phyloP scores from a whole-genome alignment of 1,140 invertebrate species.

The Whitmania pigra region DNA sequence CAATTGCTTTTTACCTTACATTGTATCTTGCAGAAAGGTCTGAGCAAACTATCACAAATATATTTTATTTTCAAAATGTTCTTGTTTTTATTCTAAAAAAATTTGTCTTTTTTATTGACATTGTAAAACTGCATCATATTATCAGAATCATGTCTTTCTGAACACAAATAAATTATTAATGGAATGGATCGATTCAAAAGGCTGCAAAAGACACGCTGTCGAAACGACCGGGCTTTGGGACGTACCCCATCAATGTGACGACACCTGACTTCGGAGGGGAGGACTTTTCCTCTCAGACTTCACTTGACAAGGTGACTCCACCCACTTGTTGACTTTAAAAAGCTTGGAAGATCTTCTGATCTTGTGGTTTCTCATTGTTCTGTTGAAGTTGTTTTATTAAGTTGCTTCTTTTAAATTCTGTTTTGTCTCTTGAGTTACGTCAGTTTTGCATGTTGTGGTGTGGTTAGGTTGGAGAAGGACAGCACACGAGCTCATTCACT shows the following conservation, averaged over 20 bases:
- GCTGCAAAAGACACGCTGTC: no score
- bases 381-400: neutral
- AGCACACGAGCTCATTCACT: conserved; percentile 2
- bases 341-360: neutral
- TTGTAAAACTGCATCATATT: no score
- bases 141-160: no score
- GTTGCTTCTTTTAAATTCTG: neutral
- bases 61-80: no score
- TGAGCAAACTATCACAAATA: no score
- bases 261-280: conserved; percentile 4
- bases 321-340: neutral
- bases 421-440: neutral
- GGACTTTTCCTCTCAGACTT: neutral
- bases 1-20: no score
- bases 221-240: neutral
- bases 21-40: no score
- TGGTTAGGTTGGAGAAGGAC: neutral
- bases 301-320: neutral
- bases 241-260: neutral
- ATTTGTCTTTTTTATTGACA: no score
- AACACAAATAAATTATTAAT: no score
- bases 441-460: neutral
- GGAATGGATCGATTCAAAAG: no score
- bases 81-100: no score
- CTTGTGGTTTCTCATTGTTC: neutral